A percentile compares a stretch with the other conserved stretches of the same genome.
Evolutionary conservation across 2,888 invertebrate genomes (phyloP).

Genomic region (Drosophila flavopinicola): DNA sequence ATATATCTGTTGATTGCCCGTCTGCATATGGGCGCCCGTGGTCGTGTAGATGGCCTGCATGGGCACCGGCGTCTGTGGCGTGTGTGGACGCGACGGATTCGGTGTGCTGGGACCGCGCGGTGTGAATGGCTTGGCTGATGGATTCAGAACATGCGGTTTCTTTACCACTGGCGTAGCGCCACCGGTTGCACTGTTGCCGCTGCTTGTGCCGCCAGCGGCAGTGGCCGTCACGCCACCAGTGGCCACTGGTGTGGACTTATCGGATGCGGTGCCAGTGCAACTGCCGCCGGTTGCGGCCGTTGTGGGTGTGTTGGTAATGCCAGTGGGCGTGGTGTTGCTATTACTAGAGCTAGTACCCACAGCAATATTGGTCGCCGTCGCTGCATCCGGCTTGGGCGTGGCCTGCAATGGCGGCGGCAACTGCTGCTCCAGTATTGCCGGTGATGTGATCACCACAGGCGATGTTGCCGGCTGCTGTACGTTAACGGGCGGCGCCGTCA

Average conservation of each 20-base stretch:
- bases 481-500: conserved; percentile 49
- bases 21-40: conserved; percentile 78
- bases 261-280: conserved; percentile 18
- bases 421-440: conserved; percentile 64
- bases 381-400: conserved; percentile 61
- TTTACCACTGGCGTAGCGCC: conserved; percentile 77
- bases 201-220: conserved; percentile 17
- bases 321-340: no score
- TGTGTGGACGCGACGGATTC: conserved; percentile 90
- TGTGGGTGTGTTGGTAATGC: conserved; percentile 53
- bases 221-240: conserved; percentile 8
- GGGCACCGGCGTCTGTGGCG: conserved; percentile 91
- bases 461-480: conserved; percentile 75
- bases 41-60: conserved; percentile 82
- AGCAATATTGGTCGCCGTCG: conserved; percentile 47
- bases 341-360: neutral
- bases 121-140: conserved; percentile 94
- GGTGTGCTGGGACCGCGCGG: conserved; percentile 89
- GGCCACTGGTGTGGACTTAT: conserved; percentile 45
- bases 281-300: conserved; percentile 29
- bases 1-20: conserved; percentile 83
- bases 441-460: conserved; percentile 70
- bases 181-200: conserved; percentile 48
- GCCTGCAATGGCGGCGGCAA: conserved; percentile 50
- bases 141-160: conserved; percentile 92